Conservation (phyloP, 2,113 vertebrate genomes). For the Mugil cephalus region DNA sequence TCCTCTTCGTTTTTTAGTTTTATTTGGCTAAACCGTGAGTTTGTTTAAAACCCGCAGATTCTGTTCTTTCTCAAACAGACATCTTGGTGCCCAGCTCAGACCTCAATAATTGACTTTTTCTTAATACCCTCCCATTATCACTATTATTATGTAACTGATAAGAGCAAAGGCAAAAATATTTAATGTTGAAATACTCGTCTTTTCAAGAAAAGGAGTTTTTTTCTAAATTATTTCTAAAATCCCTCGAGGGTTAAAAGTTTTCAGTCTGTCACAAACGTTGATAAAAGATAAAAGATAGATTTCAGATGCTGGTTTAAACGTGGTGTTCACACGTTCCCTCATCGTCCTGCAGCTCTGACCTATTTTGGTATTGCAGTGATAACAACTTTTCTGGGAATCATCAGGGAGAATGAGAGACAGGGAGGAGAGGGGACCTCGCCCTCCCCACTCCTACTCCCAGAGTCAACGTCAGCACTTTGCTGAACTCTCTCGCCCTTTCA, state of each 20-base stretch:
- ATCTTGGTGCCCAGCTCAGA: too few relatives aligned
- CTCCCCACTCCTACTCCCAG: too few relatives aligned
- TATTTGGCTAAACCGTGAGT: background rate
- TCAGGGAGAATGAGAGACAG: background rate
- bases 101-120: too few relatives aligned
- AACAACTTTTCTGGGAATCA: conserved; percentile 39
- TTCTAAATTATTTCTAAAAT: too few relatives aligned
- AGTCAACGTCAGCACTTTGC: conserved; percentile 23
- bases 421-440: background rate
- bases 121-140: too few relatives aligned
- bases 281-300: background rate
- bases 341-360: conserved; percentile 22
- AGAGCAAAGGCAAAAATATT: too few relatives aligned
- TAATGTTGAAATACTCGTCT: too few relatives aligned
- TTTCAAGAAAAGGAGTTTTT: too few relatives aligned
- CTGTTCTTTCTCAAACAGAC: too few relatives aligned
- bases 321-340: background rate
- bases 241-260: too few relatives aligned
- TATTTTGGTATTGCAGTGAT: conserved; percentile 52
- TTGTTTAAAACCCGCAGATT: background rate
- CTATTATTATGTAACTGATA: too few relatives aligned
- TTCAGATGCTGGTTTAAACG: conserved; percentile 2
- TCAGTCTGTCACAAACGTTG: background rate
- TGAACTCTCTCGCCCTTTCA: conserved; percentile 9
- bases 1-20: too few relatives aligned